Base-by-base conservation (phyloP, 1,140 invertebrate genomes). In the Tribolium castaneum region DNA sequence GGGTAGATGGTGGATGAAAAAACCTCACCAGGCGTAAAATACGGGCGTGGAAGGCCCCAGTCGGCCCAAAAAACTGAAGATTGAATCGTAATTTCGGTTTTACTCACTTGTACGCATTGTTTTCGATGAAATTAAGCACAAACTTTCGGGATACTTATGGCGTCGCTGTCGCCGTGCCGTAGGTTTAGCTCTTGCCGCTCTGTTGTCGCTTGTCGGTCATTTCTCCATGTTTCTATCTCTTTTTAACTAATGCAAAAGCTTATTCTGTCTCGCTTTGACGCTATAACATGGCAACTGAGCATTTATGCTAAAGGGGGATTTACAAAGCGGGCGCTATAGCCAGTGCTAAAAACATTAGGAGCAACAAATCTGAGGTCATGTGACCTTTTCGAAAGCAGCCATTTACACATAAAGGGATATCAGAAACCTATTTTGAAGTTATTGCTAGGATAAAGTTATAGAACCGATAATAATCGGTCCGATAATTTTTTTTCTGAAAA, bases 71-170 rank as follows among this genome's bases (percentile, higher is more conserved):
- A 10, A 30, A 25, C 25, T 13, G 16, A 6, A 56, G 22, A 56
- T 56, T n/a, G 34, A 70, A 52, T 49, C 9, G 19, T 34, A 70
- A 25, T 35, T 56, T 34, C 59, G 30, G 10, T 54, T 51, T 16
- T 70, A 77, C 78, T 80, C 52, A 77, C 78, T 75, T 77, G 51
- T 74, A 76, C 13, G n/a, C 62, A 79, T 75, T 70, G 76, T 79
- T 79, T 79, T 76, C 56, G 13, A 62, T 2, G 45, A 62, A 49
- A 59, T 72, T 75, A 14, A 14, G 72, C 59, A 76, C 45, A 79
- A 82, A 80, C 52, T 79, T 71, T 77, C 73, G 59, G 75, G 70
- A 78, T 78, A 82, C 78, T 81, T 82, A 82, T 82, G 81, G 81
- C 81, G 81, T 82, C 81, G 70, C 49, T 77, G 30, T 51, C 30